phyloP scores from a whole-genome alignment of 2,797 vertebrate genomes.

The Anabas testudineus region DNA sequence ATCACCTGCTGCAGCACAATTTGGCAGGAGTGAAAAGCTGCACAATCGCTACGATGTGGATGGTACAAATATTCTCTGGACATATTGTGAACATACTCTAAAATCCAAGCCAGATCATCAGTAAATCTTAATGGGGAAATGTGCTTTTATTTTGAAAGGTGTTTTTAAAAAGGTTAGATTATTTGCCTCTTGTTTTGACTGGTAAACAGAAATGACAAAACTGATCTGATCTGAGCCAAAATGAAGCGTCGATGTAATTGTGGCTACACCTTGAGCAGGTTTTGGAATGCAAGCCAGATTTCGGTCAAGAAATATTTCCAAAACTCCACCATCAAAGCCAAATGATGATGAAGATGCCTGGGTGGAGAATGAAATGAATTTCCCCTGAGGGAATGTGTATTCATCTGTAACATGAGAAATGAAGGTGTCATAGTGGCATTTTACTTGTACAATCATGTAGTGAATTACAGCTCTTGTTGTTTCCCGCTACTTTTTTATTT shows the following conservation, averaged over 20 bases:
- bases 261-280: neutral
- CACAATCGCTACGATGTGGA: no score
- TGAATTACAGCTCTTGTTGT: neutral
- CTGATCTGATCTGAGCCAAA: neutral
- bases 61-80: neutral
- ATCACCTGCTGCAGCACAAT: constrained; percentile 11
- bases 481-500: neutral
- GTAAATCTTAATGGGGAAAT: neutral
- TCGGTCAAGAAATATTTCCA: neutral
- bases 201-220: neutral
- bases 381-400: constrained; percentile 36
- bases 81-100: neutral
- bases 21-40: neutral
- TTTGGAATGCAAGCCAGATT: constrained; percentile 11
- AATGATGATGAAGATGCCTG: neutral
- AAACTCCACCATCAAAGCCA: neutral
- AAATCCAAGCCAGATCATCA: no score
- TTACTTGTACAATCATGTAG: constrained; percentile 54
- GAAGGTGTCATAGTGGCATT: constrained; percentile 30
- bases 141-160: neutral
- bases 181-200: neutral
- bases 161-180: neutral
- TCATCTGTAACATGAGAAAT: constrained; percentile 26
- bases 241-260: neutral
- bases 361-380: constrained; percentile 5